Base-by-base conservation (phyloP, 2,797 vertebrate genomes). In the Pachyuromys duprasi region DNA sequence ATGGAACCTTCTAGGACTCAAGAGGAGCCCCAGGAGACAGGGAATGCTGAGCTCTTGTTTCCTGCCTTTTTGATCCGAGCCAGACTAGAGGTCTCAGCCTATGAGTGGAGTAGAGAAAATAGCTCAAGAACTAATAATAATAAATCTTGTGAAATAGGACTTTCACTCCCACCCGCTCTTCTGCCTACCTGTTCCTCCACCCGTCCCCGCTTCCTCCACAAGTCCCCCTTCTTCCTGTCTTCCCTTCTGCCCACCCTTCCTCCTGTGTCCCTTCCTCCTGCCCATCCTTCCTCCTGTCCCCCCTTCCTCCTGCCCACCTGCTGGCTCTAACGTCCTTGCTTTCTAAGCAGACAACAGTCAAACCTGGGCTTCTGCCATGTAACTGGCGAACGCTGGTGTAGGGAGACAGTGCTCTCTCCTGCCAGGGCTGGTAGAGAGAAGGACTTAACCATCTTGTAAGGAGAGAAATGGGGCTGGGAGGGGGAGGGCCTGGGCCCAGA, bases 281-380 rank as follows among this genome's bases (percentile, higher is more conserved):
- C 36, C 70, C 36, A 24, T 36, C 18, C 70, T 20, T 4, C 70
- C 36, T 3, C 33, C 15, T 33, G n/a, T 33, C 65, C 14, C 4
- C 26, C 26, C 67, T 1, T 24, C 69, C n/a, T 12, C 36, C 31
- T 0, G 3, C 18, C 31, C 18, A 18, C 24, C 24, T 74, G 4
- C 39, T 39, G n/a, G 55, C 18, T 45, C n/a, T 89, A 24, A 67
- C 15, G 28, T 5, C 1, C 39, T 6, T 2, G 26, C 31, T 79
- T 57, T 63, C 78, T 12, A 53, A 24, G 62, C 0, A 36, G 55
- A 17, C 0, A 6, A 62, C 14, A 14, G 15, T 8, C 2, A 28
- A 8, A 20, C 22, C 3, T 0, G 14, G 69, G 91, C 4, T 55
- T 39, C 45, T 15, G 28, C 20, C 3, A 0, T 2, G 2, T 28